phyloP scores from a whole-genome alignment of 1,140 invertebrate genomes.

The Apis mellifera region DNA sequence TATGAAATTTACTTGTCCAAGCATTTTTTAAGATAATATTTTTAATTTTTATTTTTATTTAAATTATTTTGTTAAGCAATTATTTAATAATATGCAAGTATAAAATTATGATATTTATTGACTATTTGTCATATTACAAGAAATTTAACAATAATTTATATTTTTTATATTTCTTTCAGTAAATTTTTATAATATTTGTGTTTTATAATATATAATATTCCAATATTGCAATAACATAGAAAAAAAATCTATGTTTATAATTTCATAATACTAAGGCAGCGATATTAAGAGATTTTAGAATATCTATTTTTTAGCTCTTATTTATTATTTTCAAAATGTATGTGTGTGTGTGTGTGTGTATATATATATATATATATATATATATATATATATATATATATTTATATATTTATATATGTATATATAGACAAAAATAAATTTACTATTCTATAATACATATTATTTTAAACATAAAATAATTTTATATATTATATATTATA shows the following conservation, averaged over 20 bases:
- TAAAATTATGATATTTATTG: slow-evolving; percentile 48
- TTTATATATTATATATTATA: slow-evolving; percentile 7
- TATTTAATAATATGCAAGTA: slow-evolving; percentile 30
- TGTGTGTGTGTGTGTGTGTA: not conserved
- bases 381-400: not conserved
- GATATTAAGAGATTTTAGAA: slow-evolving; percentile 39
- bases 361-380: not conserved
- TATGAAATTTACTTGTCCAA: slow-evolving; percentile 40
- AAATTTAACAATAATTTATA: slow-evolving; percentile 39
- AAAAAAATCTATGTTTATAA: slow-evolving; percentile 14
- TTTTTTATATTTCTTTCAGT: slow-evolving; percentile 3
- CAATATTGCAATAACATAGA: slow-evolving; percentile 4
- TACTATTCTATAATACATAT: slow-evolving; percentile 32
- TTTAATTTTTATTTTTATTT: too few relatives aligned
- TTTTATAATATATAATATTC: slow-evolving; percentile 10
- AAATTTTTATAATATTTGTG: slow-evolving; percentile 18
- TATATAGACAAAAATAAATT: slow-evolving; percentile 33
- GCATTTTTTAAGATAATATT: slow-evolving; percentile 12
- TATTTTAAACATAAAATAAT: slow-evolving; percentile 29
- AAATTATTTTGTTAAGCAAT: slow-evolving; percentile 23
- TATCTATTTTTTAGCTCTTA: slow-evolving; percentile 22
- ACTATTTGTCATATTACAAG: slow-evolving; percentile 43
- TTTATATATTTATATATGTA: not conserved
- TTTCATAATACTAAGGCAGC: slow-evolving; percentile 38
- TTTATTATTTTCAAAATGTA: slow-evolving; percentile 36